These are phyloP conservation scores for Protonemura montana DNA, from an alignment of 2,888 invertebrate species.

Conservation along the genomic window DNA sequence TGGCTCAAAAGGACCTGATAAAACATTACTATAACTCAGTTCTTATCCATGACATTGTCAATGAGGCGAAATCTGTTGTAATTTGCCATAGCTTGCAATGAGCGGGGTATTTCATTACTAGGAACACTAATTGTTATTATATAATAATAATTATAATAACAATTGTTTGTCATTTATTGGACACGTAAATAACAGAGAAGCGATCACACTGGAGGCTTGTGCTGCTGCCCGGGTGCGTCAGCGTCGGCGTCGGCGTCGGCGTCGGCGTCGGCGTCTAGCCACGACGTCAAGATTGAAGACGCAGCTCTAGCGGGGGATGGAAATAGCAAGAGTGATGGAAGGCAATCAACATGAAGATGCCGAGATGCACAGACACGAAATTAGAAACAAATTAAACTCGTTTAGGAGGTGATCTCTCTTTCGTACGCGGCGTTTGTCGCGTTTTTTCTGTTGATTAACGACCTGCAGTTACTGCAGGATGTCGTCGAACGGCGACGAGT, in stretches of 20 bases:
- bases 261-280: neutral
- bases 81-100: too few species aligned
- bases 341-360: conserved; percentile 30
- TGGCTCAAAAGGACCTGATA: too few species aligned
- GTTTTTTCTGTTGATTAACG: neutral
- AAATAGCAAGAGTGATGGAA: conserved; percentile 32
- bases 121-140: too few species aligned
- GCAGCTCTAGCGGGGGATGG: neutral
- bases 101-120: too few species aligned
- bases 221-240: neutral
- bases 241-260: neutral
- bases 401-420: conserved; percentile 28
- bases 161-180: neutral
- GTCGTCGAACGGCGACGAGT: neutral
- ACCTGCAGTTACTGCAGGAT: neutral
- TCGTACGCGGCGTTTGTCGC: neutral
- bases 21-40: too few species aligned
- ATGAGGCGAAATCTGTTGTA: too few species aligned
- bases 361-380: conserved; percentile 15
- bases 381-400: conserved; percentile 36
- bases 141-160: too few species aligned
- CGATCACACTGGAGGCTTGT: neutral
- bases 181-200: neutral
- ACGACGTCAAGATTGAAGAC: conserved; percentile 9
- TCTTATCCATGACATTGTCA: too few species aligned